Evolutionary conservation across 2,888 invertebrate genomes (phyloP).

Genomic region (Meiosimyza decipiens): DNA sequence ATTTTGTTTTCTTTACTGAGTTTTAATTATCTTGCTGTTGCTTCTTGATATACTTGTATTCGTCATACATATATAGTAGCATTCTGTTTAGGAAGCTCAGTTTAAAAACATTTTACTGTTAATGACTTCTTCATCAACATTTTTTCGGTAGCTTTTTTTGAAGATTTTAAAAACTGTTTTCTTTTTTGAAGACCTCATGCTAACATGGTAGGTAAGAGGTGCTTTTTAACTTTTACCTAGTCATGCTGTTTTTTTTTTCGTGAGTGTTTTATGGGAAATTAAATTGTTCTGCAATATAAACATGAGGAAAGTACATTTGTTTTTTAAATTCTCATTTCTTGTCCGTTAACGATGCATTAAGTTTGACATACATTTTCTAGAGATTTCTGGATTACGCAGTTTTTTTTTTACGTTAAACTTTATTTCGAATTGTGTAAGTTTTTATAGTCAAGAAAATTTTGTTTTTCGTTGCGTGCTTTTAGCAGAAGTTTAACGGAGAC

Average conservation of each 20-base stretch:
- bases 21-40: neutral
- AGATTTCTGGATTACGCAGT: too few species aligned
- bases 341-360: constrained; percentile 11
- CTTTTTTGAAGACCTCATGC: too few species aligned
- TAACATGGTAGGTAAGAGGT: too few species aligned
- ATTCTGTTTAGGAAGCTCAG: neutral
- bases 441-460: too few species aligned
- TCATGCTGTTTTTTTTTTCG: neutral
- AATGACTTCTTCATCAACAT: neutral
- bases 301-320: neutral
- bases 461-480: too few species aligned
- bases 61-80: neutral
- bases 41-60: neutral
- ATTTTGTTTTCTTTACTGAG: neutral
- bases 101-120: neutral
- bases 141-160: too few species aligned
- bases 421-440: too few species aligned
- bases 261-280: neutral
- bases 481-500: too few species aligned
- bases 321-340: neutral
- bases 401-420: too few species aligned
- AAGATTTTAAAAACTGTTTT: too few species aligned
- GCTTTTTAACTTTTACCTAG: neutral
- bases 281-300: constrained; percentile 6
- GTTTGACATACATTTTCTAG: neutral